Evolutionary conservation across 2,113 vertebrate genomes (phyloP), one percentile per base, ranked within the genome.

Genomic region (Perccottus glenii): DNA sequence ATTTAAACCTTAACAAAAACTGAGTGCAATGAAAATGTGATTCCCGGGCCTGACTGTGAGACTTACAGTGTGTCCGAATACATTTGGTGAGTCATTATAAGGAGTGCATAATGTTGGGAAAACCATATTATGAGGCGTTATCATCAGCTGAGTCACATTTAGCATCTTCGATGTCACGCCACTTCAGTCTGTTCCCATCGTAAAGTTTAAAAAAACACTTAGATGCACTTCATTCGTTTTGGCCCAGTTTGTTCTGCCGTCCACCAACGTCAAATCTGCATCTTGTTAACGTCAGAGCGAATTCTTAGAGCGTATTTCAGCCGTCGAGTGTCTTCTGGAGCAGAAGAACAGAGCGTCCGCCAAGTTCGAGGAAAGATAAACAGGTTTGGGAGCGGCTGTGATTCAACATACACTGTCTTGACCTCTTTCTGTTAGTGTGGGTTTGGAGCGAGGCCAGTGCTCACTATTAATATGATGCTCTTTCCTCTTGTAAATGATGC

Each of bases 361-460:
- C 82, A 86, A 85, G 66, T 74, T 35, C 5, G 12, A 60, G 73
- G 44, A 47, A 80, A 80, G 51, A 82, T 82, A 88, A 90, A 89
- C 85, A 87, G 53, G n/a, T 47, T 70, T 40, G 74, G 47, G 74
- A 76, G 63, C n/a, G 1, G 42, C 62, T 19, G 27, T 74, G 52
- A 73, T 75, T 75, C 15, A 19, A 75, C 59, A 44, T 32, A 64
- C 51, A 32, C 36, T 55, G 55, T 27, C 33, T 36, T 59, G 75
- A 63, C 55, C 71, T 78, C 50, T 46, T 52, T 70, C 60, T 40
- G 59, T 69, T 70, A 51, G 64, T 85, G 73, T 72, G 69, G 70
- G 55, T 66, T 77, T 81, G 64, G 60, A 69, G 5, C 15, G 8
- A 8, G 14, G 67, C 62, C 80, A 87, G 49, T 63, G 55, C 51